phyloP scores from a whole-genome alignment of 2,797 vertebrate genomes.

The Enteromius afrohamiltoni region DNA sequence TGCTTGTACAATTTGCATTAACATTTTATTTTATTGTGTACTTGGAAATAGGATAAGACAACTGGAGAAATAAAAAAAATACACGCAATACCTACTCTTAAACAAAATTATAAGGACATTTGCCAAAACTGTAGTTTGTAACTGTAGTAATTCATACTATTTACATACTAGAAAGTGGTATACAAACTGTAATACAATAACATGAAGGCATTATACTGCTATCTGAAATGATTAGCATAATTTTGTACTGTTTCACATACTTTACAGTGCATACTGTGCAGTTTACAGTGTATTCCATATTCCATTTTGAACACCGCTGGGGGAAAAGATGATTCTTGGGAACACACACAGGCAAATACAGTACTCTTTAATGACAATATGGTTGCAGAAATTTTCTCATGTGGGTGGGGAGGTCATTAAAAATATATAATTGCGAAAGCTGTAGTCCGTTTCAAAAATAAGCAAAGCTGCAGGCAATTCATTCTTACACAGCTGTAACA shows the following conservation, averaged over 20 bases:
- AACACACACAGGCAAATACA: not conserved
- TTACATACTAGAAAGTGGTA: not conserved
- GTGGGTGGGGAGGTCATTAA: not conserved
- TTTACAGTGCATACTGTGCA: not conserved
- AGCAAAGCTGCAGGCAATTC: not conserved
- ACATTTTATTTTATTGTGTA: not conserved
- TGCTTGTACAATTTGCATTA: not conserved
- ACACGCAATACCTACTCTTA: too few species aligned
- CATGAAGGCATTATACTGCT: not conserved
- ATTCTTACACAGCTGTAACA: not conserved
- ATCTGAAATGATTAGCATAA: not conserved
- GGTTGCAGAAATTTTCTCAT: constrained; percentile 2
- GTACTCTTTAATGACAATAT: constrained; percentile 14
- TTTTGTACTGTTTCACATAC: not conserved
- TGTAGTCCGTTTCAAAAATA: not conserved
- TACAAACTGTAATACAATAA: not conserved
- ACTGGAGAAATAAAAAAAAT: not conserved
- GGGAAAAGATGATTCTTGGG: not conserved
- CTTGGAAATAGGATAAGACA: not conserved
- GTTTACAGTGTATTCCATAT: not conserved
- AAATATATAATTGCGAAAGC: constrained; percentile 7
- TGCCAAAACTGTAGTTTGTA: not conserved
- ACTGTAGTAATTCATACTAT: not conserved
- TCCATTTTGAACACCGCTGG: not conserved
- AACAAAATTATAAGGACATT: not conserved